Conservation (phyloP, 2,888 invertebrate genomes). For the Spodoptera exigua region DNA sequence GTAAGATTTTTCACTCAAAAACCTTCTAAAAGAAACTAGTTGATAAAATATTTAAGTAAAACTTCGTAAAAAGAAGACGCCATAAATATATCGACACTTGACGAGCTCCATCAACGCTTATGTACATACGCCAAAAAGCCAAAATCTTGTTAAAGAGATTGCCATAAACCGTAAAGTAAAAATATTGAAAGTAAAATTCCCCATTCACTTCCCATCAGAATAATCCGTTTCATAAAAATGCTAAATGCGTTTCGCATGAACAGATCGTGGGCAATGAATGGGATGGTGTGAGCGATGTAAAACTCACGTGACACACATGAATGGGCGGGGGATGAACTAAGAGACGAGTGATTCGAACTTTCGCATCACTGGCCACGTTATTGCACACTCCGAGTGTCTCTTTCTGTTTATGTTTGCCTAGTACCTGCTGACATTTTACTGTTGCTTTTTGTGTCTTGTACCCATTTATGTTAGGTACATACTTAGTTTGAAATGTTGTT, state of each 20-base stretch:
- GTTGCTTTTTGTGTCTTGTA: background rate
- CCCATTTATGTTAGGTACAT: no score
- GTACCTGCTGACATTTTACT: conserved; percentile 26
- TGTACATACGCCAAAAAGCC: no score
- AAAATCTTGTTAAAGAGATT: no score
- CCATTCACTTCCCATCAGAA: conserved; percentile 25
- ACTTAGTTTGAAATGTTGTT: no score
- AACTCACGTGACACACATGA: conserved; percentile 48
- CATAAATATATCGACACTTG: no score
- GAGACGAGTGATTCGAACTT: conserved; percentile 47
- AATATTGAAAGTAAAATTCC: conserved; percentile 22
- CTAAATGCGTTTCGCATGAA: conserved; percentile 48
- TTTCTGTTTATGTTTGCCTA: conserved; percentile 18
- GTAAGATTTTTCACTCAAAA: no score
- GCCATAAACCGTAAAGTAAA: no score
- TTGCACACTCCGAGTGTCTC: conserved; percentile 29
- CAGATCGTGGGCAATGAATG: conserved; percentile 37
- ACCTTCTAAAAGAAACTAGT: no score
- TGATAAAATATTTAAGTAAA: no score
- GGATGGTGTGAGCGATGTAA: conserved; percentile 40
- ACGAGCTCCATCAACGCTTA: no score
- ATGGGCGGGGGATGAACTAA: conserved; percentile 37
- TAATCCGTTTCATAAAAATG: conserved; percentile 47
- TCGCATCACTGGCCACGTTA: conserved; percentile 36
- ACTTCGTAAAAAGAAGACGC: no score